Evolutionary conservation across 2,797 vertebrate genomes (phyloP).

Genomic region (Gymnothorax javanicus): DNA sequence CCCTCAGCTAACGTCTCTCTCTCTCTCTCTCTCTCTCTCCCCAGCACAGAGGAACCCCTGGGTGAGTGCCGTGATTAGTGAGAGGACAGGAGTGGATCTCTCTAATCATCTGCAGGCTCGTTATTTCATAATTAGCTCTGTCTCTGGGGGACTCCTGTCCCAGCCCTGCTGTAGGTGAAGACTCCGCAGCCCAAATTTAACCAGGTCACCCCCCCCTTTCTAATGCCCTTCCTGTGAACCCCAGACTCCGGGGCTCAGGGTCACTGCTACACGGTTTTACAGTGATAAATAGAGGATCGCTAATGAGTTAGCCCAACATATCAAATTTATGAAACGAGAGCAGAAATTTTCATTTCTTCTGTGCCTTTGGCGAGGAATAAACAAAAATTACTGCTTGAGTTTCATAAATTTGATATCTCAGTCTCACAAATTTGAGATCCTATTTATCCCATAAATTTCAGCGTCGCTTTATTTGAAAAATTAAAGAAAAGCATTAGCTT

Average conservation of each 20-base stretch:
- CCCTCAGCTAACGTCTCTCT: no score
- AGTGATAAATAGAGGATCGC: no score
- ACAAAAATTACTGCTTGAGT: no score
- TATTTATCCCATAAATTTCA: no score
- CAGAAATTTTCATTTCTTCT: no score
- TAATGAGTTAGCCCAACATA: no score
- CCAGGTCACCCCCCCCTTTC: constrained; percentile 65
- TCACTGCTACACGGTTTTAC: constrained; percentile 24
- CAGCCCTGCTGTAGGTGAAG: constrained; percentile 68
- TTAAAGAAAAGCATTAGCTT: no score
- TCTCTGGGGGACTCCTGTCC: constrained; percentile 71
- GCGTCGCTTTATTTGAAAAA: no score
- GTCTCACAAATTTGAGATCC: no score
- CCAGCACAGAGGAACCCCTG: constrained; percentile 50
- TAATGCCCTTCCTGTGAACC: not conserved
- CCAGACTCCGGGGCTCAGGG: constrained; percentile 18
- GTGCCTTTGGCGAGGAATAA: no score
- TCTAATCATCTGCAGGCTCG: constrained; percentile 66
- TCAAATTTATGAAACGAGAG: no score
- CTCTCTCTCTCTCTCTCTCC: not conserved
- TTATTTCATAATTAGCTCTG: constrained; percentile 75
- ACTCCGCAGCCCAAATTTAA: constrained; percentile 70
- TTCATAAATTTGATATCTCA: no score
- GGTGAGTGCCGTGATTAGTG: constrained; percentile 75
- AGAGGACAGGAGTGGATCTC: constrained; percentile 67